These are phyloP conservation scores for Bufo gargarizans DNA, from an alignment of 2,113 vertebrate genomes.

Conservation along the genomic window DNA sequence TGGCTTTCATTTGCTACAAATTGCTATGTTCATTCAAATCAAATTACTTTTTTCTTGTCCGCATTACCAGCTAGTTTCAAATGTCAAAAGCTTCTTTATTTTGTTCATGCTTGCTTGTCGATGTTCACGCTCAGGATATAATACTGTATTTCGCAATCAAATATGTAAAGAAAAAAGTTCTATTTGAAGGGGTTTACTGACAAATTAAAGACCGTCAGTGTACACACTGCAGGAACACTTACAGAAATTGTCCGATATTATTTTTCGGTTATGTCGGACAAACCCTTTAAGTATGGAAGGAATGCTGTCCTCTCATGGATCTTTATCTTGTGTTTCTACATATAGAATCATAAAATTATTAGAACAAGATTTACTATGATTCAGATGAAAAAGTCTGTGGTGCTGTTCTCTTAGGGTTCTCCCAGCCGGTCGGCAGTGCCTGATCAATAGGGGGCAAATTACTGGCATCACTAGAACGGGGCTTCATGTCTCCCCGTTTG, in stretches of 20 bases:
- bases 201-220: no score
- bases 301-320: no score
- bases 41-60: background rate
- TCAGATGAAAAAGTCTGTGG: background rate
- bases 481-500: no score
- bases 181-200: background rate
- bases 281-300: no score
- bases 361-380: background rate
- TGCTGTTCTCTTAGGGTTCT: no score
- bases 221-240: no score
- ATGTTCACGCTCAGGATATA: background rate
- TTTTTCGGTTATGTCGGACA: no score
- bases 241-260: no score
- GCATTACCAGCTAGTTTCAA: background rate
- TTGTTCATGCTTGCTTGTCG: background rate
- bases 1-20: conserved; percentile 45
- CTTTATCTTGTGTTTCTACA: background rate
- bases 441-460: no score
- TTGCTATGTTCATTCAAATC: conserved; percentile 31
- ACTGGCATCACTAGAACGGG: no score
- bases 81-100: background rate
- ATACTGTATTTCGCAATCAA: background rate
- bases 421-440: no score
- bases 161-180: background rate
- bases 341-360: background rate